Percentiles rank a stretch among this genome's conserved stretches.
Evolutionary conservation across 1,140 invertebrate species (phyloP).

Genomic region (Phymastichus coffea): DNA sequence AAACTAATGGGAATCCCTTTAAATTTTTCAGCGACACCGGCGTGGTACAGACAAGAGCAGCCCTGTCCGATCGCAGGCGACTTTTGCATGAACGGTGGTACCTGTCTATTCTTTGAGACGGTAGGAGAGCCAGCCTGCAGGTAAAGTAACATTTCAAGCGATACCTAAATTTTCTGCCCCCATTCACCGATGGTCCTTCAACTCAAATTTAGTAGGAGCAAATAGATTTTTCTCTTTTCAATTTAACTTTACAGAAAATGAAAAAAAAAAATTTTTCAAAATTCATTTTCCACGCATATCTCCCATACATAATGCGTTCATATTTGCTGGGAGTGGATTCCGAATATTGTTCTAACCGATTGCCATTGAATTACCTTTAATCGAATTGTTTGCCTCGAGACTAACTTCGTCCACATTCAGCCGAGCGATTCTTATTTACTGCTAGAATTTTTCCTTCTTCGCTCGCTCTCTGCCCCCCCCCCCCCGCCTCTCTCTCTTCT

Average conservation of each 20-base stretch:
- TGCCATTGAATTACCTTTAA: no score
- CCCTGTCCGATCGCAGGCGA: conserved; percentile 67
- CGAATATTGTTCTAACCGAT: no score
- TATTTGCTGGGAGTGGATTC: no score
- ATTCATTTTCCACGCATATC: conserved; percentile 15
- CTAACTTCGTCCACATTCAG: no score
- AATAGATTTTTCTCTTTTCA: not conserved
- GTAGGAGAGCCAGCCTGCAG: conserved; percentile 77
- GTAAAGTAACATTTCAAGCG: conserved; percentile 50
- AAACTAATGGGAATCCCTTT: conserved; percentile 25
- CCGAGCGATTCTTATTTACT: not conserved
- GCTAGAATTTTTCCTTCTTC: not conserved
- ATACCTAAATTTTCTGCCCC: not conserved
- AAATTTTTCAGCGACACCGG: conserved; percentile 59
- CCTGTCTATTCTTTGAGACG: conserved; percentile 75
- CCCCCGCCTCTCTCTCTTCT: not conserved
- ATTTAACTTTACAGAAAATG: conserved; percentile 1
- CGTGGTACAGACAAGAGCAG: conserved; percentile 61
- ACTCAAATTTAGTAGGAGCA: no score
- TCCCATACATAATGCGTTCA: no score
- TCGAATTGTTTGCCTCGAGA: conserved; percentile 27
- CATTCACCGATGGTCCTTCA: no score
- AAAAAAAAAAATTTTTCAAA: conserved; percentile 18
- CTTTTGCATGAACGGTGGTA: conserved; percentile 79
- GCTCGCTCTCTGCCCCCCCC: not conserved